phyloP scores from a whole-genome alignment of 2,797 vertebrate species.

The Sebastes elongatus region DNA sequence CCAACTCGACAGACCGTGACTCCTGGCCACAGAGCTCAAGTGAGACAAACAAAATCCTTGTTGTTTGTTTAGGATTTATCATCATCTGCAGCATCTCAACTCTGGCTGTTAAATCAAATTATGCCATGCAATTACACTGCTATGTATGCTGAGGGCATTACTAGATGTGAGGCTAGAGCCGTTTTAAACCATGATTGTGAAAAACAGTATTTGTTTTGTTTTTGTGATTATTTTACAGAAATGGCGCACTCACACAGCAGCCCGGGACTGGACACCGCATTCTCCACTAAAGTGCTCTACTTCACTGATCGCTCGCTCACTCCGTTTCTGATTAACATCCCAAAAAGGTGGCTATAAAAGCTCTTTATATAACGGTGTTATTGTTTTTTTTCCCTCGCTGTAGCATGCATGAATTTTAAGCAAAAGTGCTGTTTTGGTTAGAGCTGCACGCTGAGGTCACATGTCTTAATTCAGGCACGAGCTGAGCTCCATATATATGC shows the following conservation, averaged over 20 bases:
- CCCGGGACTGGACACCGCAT: conserved; percentile 85
- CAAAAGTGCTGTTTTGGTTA: conserved; percentile 22
- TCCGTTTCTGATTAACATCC: conserved; percentile 97
- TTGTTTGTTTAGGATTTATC: conserved; percentile 54
- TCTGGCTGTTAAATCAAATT: conserved; percentile 46
- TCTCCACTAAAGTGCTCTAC: conserved; percentile 98
- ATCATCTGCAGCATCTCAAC: conserved; percentile 47
- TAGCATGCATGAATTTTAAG: not conserved
- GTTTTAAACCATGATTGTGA: conserved; percentile 25
- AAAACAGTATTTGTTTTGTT: conserved; percentile 28
- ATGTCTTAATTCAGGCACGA: not conserved
- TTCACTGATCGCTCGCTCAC: conserved; percentile 98
- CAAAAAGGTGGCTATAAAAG: conserved; percentile 89
- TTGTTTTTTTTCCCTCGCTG: conserved; percentile 16
- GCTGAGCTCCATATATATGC: conserved; percentile 1
- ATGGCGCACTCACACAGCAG: conserved; percentile 96
- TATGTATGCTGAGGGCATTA: not conserved
- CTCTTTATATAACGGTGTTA: not conserved
- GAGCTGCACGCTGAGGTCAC: not conserved
- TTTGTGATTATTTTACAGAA: conserved; percentile 78
- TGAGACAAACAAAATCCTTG: conserved; percentile 80
- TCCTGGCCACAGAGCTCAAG: conserved; percentile 96
- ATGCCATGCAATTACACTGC: conserved; percentile 26
- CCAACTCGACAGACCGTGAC: conserved; percentile 89
- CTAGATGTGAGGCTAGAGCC: not conserved